Base-by-base conservation (phyloP, 2,113 vertebrate genomes). In the Burhinus oedicnemus region DNA sequence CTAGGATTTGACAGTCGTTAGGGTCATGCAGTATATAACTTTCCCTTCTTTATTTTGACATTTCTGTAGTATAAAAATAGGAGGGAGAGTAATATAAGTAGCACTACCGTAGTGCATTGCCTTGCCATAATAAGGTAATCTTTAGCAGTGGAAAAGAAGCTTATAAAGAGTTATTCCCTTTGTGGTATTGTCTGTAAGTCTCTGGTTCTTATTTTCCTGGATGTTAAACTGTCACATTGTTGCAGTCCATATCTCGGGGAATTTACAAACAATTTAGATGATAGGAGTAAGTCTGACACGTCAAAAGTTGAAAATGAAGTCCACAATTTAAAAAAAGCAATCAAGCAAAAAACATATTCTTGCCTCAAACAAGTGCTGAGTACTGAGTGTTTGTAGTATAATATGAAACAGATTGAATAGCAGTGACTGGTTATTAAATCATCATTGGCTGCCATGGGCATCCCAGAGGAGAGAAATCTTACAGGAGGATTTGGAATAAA, bases 1-100 rank as follows among this genome's bases (percentile, higher is more conserved):
- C n/a, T 72, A n/a, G 89, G 76, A 57, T 94, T 22, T 97, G 96
- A 94, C 95, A 96, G 91, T 91, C 30, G 34, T 45, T 18, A 54
- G 65, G 27, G 78, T 89, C 87, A 91, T 80, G 70, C 45, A 87
- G 70, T 47, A 42, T 72, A 27, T 93, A 95, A 74, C 54, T 93
- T 82, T 78, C 13, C 65, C 21, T 81, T 72, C 69, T 97, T 93
- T 91, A 60, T 84, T 97, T 89, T 93, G 89, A 72, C 42, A 34
- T 92, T 95, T 36, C 40, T 62, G 1, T 62, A 84, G 44, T 64
- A 69, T 27, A 72, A 89, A 95, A 87, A 86, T 69, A 90, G 47
- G 42, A 91, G 75, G 74, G 71, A 75, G 12, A 64, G 8, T 77
- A 44, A 81, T 78, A 5, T 61, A 74, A 91, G n/a, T 49, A 85